Evolutionary conservation across 2,113 vertebrate genomes (phyloP), one percentile per base, ranked within the genome.

Genomic region (Nematolebias whitei): DNA sequence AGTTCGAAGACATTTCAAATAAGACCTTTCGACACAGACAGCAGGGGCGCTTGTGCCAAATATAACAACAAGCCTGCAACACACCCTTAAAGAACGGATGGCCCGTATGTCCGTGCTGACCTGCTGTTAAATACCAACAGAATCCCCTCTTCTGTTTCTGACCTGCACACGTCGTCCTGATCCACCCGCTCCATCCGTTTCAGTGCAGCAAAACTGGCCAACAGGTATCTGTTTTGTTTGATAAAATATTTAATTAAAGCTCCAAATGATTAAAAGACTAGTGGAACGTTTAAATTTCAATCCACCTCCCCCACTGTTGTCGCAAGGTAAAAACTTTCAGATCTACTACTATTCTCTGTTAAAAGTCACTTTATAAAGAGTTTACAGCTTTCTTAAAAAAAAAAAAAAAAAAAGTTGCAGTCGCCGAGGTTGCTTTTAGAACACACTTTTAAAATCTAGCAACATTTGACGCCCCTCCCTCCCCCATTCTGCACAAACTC

Each of bases 51-150:
- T 29, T 11, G 64, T 58, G 57, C 61, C 67, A 63, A 71, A 63
- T 74, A 55, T 63, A 52, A 66, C 52, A 78, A 79, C 64, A 43
- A 60, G 45, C 76, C 49, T 56, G 69, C 68, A 68, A 71, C 20
- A 40, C 49, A 59, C 50, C 76, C 44, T 71, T 71, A 39, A 62
- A 75, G 49, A 41, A 56, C 18, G 2, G 40, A 78, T 68, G 69
- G 71, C 68, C 76, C 69, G 55, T 43, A 38, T 2, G 65, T 69
- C 66, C 67, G 85, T 67, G 59, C 41, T 68, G 70, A 45, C 64
- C 59, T 57, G 56, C 66, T 73, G 72, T 83, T 81, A 70, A 80
- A 80, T 71, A 71, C 47, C 74, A 45, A 20, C 51, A 78, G 59
- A 80, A 66, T 62, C 56, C 58, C 26, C 71, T 54, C 55, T 18